Evolutionary conservation across 2,113 vertebrate species (phyloP), one percentile per base, ranked within the genome.

Genomic region (Chionodraco myersi): DNA sequence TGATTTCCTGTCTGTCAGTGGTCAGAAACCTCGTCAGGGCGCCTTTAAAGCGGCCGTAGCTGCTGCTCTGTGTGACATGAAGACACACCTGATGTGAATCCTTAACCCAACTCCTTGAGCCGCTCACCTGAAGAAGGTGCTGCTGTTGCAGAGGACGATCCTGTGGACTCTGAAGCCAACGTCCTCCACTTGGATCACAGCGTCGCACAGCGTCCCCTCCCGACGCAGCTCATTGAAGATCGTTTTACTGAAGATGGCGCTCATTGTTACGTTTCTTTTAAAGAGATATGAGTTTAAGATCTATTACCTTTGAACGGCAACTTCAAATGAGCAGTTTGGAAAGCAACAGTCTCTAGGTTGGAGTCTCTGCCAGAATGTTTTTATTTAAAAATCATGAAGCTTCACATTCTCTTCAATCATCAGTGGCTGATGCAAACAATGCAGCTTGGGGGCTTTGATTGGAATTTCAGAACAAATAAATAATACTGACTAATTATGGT

Each of bases 91-190:
- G 34, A 44, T n/a, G 18, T 11, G 41, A 61, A 41, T 44, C 10
- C 34, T 11, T 15, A 44, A 41, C 21, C 13, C 10, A 48, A 18
- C 7, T 16, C 23, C 23, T 6, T 18, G 36, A 10, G 3, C 13
- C 11, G n/a, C 36, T 71, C 21, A 85, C 77, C 67, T 80, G 67
- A 86, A 83, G 67, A 23, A 86, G 0, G 23, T 3, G 64, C 80
- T 83, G 76, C 72, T 64, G 68, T 48, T 30, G 0, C 76, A 76
- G 45, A 86, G 76, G 57, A 86, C 21, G 15, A 86, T 3, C 61
- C 13, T 72, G 57, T 86, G 85, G 60, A 58, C 57, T n/a, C 49
- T 65, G n/a, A 80, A 76, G 15, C 80, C 67, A 0, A 30, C 45
- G 1, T 30, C 48, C 0, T 18, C 41, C 6, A 41, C 67, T 15